Evolutionary conservation across 1,140 invertebrate genomes (phyloP).

Genomic region (Macrobrachium nipponense): DNA sequence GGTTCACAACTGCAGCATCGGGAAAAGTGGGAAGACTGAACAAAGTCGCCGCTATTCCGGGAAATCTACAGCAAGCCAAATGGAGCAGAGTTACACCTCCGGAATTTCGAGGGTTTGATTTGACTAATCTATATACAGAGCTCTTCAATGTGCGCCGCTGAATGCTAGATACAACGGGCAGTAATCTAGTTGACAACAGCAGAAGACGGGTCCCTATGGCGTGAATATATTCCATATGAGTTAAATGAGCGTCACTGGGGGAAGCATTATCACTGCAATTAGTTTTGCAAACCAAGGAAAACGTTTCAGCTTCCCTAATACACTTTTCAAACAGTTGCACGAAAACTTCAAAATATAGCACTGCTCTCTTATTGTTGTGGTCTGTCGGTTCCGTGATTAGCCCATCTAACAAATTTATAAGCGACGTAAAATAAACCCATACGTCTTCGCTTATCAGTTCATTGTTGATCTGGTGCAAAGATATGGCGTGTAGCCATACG

Average conservation of each 20-base stretch:
- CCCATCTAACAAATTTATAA: slow-evolving; percentile 94
- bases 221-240: slow-evolving; percentile 83
- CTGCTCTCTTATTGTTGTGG: slow-evolving; percentile 70
- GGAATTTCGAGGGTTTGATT: slow-evolving; percentile 78
- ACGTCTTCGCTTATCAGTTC: slow-evolving; percentile 95
- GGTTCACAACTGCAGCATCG: slow-evolving; percentile 78
- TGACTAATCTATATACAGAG: slow-evolving; percentile 77
- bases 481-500: slow-evolving; percentile 94
- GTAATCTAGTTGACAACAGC: slow-evolving; percentile 77
- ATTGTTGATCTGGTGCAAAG: slow-evolving; percentile 93
- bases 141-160: slow-evolving; percentile 64
- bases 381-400: slow-evolving; percentile 80
- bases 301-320: slow-evolving; percentile 65
- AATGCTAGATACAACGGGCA: slow-evolving; percentile 65
- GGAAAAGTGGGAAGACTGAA: slow-evolving; percentile 84
- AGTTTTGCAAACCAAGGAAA: slow-evolving; percentile 59
- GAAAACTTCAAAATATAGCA: slow-evolving; percentile 83
- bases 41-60: slow-evolving; percentile 72
- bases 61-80: slow-evolving; percentile 78
- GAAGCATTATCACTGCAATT: slow-evolving; percentile 66
- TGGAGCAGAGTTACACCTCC: slow-evolving; percentile 84
- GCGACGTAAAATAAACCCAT: slow-evolving; percentile 90
- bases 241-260: slow-evolving; percentile 76
- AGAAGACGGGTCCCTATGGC: slow-evolving; percentile 88
- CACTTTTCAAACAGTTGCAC: slow-evolving; percentile 69